phyloP scores from a whole-genome alignment of 2,888 invertebrate species.

The Exocentrus adspersus region DNA sequence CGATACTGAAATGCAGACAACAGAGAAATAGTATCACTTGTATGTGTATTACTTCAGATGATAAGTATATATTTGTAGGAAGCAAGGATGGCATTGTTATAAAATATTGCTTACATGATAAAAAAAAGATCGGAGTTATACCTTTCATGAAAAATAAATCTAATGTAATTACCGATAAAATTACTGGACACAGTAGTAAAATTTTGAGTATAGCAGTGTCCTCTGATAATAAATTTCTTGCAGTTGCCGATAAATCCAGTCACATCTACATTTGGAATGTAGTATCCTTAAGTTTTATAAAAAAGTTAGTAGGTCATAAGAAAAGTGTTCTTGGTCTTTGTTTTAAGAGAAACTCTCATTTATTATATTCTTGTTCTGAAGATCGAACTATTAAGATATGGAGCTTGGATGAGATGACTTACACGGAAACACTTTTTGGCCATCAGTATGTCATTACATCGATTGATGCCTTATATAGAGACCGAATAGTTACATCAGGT shows the following conservation, averaged over 20 bases:
- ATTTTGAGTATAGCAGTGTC: constrained; percentile 78
- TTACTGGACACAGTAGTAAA: constrained; percentile 57
- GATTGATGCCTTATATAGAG: constrained; percentile 87
- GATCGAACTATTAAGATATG: constrained; percentile 91
- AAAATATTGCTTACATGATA: constrained; percentile 81
- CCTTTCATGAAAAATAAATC: constrained; percentile 61
- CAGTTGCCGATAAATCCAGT: constrained; percentile 72
- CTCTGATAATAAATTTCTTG: constrained; percentile 84
- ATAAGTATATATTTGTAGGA: constrained; percentile 78
- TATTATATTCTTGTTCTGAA: constrained; percentile 81
- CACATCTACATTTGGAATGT: constrained; percentile 88
- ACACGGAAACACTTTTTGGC: constrained; percentile 94
- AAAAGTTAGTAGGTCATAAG: constrained; percentile 84
- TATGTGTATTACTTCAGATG: constrained; percentile 79
- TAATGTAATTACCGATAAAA: constrained; percentile 41
- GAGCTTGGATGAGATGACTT: constrained; percentile 96
- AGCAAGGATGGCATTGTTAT: constrained; percentile 89
- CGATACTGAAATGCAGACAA: constrained; percentile 76
- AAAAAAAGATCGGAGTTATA: constrained; percentile 69
- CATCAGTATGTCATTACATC: constrained; percentile 88
- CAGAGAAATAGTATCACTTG: constrained; percentile 85
- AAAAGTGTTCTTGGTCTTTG: constrained; percentile 79
- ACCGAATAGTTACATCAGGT: constrained; percentile 89
- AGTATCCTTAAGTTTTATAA: constrained; percentile 76
- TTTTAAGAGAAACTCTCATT: constrained; percentile 87